Conservation (phyloP, 2,113 vertebrate genomes). For the Plecotus auritus region DNA sequence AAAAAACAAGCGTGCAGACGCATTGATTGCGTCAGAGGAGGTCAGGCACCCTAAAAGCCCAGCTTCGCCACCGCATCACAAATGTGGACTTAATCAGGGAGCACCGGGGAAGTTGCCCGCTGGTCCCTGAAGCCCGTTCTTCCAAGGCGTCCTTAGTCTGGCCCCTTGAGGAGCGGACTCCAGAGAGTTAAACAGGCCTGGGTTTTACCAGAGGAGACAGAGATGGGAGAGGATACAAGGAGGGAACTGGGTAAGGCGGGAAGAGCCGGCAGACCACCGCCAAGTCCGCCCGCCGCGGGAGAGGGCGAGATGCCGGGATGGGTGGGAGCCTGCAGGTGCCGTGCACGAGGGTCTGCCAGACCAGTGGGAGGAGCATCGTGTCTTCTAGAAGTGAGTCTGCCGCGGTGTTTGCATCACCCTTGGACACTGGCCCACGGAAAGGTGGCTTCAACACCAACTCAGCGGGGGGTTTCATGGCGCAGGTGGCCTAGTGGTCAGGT, state of each 20-base stretch:
- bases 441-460: not conserved
- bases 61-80: not conserved
- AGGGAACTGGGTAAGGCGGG: not conserved
- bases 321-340: not conserved
- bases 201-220: not conserved
- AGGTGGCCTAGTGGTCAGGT: not conserved
- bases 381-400: not conserved
- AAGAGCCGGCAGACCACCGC: rapidly evolving
- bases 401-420: not conserved
- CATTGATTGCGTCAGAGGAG: not conserved
- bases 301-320: not conserved
- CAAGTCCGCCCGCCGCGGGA: too few species aligned
- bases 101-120: not conserved
- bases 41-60: not conserved
- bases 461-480: not conserved
- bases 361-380: not conserved
- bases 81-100: too few species aligned
- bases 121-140: not conserved
- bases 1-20: not conserved
- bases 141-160: rapidly evolving
- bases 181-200: not conserved
- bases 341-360: not conserved
- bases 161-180: not conserved
- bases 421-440: not conserved
- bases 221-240: not conserved